phyloP scores from a whole-genome alignment of 1,140 invertebrate species.

The Tetragnatha versicolor region DNA sequence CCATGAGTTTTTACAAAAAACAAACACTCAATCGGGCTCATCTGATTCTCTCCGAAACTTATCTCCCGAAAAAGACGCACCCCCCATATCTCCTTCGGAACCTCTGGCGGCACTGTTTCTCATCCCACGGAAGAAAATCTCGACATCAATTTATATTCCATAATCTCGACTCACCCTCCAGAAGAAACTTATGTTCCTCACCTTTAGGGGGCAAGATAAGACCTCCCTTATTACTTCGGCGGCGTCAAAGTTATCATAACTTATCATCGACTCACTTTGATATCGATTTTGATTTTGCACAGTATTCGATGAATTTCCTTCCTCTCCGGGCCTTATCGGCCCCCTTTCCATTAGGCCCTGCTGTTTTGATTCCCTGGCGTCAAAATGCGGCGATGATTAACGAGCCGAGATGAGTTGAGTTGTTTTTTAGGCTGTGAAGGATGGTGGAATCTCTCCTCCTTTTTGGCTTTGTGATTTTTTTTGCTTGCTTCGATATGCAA shows the following conservation, averaged over 20 bases:
- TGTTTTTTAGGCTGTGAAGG: too few species aligned
- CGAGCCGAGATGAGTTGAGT: slow-evolving; percentile 14
- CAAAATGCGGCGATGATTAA: slow-evolving; percentile 17
- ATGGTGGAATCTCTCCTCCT: too few species aligned
- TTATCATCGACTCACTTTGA: slow-evolving; percentile 33
- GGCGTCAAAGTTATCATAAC: slow-evolving; percentile 46
- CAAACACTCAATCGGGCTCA: too few species aligned
- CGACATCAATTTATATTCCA: slow-evolving; percentile 39
- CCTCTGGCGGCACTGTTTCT: background rate
- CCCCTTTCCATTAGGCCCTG: slow-evolving; percentile 25
- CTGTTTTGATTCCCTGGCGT: slow-evolving; percentile 5
- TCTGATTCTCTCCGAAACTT: too few species aligned
- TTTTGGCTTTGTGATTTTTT: too few species aligned
- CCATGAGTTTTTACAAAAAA: too few species aligned
- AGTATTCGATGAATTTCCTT: slow-evolving; percentile 14
- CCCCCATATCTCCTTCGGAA: background rate
- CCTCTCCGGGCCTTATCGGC: slow-evolving; percentile 8
- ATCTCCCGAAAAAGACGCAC: too few species aligned
- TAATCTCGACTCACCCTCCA: slow-evolving; percentile 4
- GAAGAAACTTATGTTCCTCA: slow-evolving; percentile 12
- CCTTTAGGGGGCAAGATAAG: slow-evolving; percentile 26
- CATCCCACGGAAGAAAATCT: slow-evolving; percentile 29
- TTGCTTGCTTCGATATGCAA: too few species aligned
- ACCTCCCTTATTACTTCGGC: slow-evolving; percentile 35
- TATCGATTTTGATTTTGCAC: slow-evolving; percentile 47